phyloP scores from a whole-genome alignment of 2,113 vertebrate species.

The Saccopteryx bilineata region DNA sequence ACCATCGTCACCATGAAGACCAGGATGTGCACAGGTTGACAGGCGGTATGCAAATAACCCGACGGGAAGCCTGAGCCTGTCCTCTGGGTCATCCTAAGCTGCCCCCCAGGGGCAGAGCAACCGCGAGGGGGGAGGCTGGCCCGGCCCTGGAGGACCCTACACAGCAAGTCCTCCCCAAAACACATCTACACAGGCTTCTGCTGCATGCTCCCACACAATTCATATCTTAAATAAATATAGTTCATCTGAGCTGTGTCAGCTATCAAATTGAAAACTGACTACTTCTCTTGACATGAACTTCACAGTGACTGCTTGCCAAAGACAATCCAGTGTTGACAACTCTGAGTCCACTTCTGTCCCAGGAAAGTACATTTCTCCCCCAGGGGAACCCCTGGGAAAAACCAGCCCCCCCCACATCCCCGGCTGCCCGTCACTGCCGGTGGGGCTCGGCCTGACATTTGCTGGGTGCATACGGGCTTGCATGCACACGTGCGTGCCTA shows the following conservation, averaged over 20 bases:
- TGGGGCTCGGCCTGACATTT: accelerated
- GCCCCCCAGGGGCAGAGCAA: neutral
- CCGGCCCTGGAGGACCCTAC: neutral
- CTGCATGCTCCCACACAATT: slow-evolving; percentile 83
- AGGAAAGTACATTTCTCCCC: slow-evolving; percentile 67
- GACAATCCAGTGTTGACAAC: slow-evolving; percentile 87
- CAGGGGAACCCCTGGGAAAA: slow-evolving; percentile 72
- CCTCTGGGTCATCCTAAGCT: neutral
- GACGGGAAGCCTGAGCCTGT: slow-evolving; percentile 74
- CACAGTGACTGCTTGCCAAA: slow-evolving; percentile 87
- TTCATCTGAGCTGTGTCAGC: slow-evolving; percentile 81
- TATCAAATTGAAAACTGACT: slow-evolving; percentile 81
- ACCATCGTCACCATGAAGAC: slow-evolving; percentile 74
- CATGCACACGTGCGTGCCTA: neutral
- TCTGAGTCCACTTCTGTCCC: slow-evolving; percentile 69
- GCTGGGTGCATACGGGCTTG: neutral
- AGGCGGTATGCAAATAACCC: slow-evolving; percentile 80
- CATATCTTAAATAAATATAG: slow-evolving; percentile 75
- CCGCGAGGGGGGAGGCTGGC: neutral
- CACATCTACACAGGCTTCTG: neutral
- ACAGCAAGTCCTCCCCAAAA: accelerated
- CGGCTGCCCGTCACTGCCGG: accelerated
- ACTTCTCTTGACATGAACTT: slow-evolving; percentile 83
- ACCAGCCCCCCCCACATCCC: neutral
- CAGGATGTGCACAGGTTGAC: slow-evolving; percentile 62